Evolutionary conservation across 2,888 invertebrate genomes (phyloP), one percentile per base, ranked within the genome.

Genomic region (Ypsolopha scabrella): DNA sequence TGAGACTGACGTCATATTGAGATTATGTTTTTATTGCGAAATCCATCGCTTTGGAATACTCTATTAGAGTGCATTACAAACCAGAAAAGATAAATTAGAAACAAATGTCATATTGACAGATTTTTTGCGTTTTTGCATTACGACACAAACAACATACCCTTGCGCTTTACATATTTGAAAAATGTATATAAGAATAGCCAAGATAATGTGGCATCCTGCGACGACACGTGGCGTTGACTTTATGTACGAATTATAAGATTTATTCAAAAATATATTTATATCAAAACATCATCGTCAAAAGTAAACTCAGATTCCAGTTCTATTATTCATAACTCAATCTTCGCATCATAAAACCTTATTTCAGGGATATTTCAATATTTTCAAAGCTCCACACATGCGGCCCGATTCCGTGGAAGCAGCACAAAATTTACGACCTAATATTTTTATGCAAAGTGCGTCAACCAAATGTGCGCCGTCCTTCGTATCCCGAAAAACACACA

Each of bases 391-490:
- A 68, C 77, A 79, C 70, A 83, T 83, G 82, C 72, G 78, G 56
- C 72, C 71, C 69, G 72, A 72, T 72, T 75, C 69, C 66, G 61
- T 65, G 68, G 71, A 24, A 72, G 71, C 67, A 68, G 67, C 59
- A 64, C 66, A 74, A 73, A 74, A 64, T 83, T 86, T 83, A 85
- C 80, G 85, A 81, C 73, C 76, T 70, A 75, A 82, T 85, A 86
- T 85, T 82, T 86, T 85, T 80, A 85, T 85, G 81, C 82, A 82
- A 82, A 85, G 83, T 76, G 73, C 76, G 80, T 80, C 79, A 41
- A 79, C 85, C 86, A 85, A 86, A 86, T 86, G 86, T 85, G 79
- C 69, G 67, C 66, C 68, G 72, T 69, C 67, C 70, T 68, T 72
- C 62, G 76, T 24, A 4, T 24, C 24, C 24, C 24, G 24, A 81